phyloP scores from a whole-genome alignment of 2,113 vertebrate genomes.

The Tonatia bakeri region DNA sequence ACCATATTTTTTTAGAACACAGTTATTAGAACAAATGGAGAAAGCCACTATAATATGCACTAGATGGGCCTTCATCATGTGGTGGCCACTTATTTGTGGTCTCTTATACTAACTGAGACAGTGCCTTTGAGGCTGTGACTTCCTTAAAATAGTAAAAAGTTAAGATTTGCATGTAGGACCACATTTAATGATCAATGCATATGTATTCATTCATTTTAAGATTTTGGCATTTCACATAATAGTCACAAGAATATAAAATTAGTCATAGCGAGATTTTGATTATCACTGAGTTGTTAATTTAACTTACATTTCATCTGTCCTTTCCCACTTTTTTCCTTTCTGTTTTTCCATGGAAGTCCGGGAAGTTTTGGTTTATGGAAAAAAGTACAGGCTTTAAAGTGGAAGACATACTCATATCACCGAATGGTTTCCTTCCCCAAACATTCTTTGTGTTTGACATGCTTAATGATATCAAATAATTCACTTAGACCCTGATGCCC shows the following conservation, averaged over 20 bases:
- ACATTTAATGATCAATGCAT: background rate
- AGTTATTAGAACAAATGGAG: background rate
- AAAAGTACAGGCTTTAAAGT: background rate
- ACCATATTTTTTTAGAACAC: background rate
- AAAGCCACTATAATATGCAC: background rate
- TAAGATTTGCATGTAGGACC: background rate
- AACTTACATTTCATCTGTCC: background rate
- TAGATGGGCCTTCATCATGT: background rate
- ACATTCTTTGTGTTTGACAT: background rate
- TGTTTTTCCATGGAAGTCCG: background rate
- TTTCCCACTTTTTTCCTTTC: background rate
- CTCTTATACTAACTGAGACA: background rate
- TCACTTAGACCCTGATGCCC: background rate
- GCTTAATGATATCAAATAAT: background rate
- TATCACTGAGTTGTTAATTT: background rate
- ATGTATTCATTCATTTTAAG: background rate
- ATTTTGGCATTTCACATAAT: background rate
- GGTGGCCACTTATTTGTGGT: background rate
- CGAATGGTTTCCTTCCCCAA: background rate
- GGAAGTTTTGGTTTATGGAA: background rate
- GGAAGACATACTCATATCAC: background rate
- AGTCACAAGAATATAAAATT: conserved; percentile 4
- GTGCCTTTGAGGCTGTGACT: background rate
- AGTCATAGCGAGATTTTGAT: background rate
- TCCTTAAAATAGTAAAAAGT: background rate